Evolutionary conservation across 2,113 vertebrate species (phyloP), one percentile per base, ranked within the genome.

Genomic region (Capra hircus): DNA sequence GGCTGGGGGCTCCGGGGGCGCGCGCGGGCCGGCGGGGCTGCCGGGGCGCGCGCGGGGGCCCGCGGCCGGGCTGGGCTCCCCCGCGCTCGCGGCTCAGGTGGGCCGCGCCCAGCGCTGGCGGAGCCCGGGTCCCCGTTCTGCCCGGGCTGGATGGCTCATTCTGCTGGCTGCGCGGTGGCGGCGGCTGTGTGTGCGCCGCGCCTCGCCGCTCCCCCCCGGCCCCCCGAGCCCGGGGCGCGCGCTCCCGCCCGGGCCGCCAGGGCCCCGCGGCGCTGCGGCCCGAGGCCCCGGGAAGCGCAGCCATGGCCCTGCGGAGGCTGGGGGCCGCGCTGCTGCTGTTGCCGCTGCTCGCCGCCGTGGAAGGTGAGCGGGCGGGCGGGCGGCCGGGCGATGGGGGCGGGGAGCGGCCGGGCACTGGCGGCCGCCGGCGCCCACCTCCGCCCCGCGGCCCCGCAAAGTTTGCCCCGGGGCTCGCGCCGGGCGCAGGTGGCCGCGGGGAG

Each of bases 311-410:
- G 96, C 97, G 97, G 95, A 97, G 98, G 98, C 97, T 98, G 97
- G 97, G 98, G 98, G 98, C 98, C 98, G 97, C 98, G 93, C 98
- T 98, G 96, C 98, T 98, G 83, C 98, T 99, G 60, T 97, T 98
- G 98, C 98, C 98, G 40, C 97, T 98, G 98, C 98, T 98, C 95
- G 97, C 98, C 96, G 98, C 98, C n/a, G 98, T 98, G 97, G 98
- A 99, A 98, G 98, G 98, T 99, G 98, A 98, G 97, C 90, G 90
- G 85, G 92, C 87, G 43, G 71, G 95, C 23, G 91, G 91, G 87
- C 91, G 89, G 82, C 57, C 25, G 57, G 57, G 92, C 87, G 95
- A 33, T 96, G 96, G 88, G 94, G 97, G 97, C 92, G 96, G 97
- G 97, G 97, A 98, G 89, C 94, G 96, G 96, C 93, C 92, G 89